Conservation (phyloP, 2,888 invertebrate genomes). For the Sesia apiformis region DNA sequence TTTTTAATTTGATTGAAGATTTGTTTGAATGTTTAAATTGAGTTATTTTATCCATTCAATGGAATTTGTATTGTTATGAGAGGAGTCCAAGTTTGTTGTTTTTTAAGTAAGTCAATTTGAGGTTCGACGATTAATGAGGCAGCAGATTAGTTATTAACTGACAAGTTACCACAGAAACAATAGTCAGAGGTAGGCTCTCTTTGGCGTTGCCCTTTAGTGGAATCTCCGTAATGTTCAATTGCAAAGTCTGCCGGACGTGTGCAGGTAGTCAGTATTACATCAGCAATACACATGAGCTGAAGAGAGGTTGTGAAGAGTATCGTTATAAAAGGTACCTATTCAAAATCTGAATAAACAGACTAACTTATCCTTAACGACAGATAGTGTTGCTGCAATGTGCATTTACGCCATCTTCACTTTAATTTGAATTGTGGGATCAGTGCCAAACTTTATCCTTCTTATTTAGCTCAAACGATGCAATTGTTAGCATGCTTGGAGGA, state of each 20-base stretch:
- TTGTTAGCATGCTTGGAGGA: constrained; percentile 71
- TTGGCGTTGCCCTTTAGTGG: constrained; percentile 43
- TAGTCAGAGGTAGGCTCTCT: constrained; percentile 67
- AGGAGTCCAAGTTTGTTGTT: constrained; percentile 67
- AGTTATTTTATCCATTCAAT: constrained; percentile 71
- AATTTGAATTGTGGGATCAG: constrained; percentile 68
- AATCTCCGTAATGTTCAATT: constrained; percentile 16
- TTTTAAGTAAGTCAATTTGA: constrained; percentile 66
- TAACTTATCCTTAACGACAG: constrained; percentile 55
- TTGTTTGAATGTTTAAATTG: constrained; percentile 71
- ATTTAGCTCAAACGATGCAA: constrained; percentile 73
- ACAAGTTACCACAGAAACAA: constrained; percentile 69
- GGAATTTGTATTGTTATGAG: constrained; percentile 70
- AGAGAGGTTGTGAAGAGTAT: constrained; percentile 70
- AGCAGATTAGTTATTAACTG: constrained; percentile 61
- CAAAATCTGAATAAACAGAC: constrained; percentile 67
- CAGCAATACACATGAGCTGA: constrained; percentile 56
- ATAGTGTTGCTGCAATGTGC: constrained; percentile 68
- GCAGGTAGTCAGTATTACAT: constrained; percentile 57
- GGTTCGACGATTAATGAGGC: constrained; percentile 59
- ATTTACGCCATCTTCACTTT: constrained; percentile 67
- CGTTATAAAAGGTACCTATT: constrained; percentile 73
- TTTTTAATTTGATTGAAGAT: constrained; percentile 62
- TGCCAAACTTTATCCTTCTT: constrained; percentile 73
- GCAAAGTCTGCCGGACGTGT: constrained; percentile 24